These are phyloP conservation scores for Ploceus nigricollis DNA, from an alignment of 2,113 vertebrate genomes.

Conservation along the genomic window DNA sequence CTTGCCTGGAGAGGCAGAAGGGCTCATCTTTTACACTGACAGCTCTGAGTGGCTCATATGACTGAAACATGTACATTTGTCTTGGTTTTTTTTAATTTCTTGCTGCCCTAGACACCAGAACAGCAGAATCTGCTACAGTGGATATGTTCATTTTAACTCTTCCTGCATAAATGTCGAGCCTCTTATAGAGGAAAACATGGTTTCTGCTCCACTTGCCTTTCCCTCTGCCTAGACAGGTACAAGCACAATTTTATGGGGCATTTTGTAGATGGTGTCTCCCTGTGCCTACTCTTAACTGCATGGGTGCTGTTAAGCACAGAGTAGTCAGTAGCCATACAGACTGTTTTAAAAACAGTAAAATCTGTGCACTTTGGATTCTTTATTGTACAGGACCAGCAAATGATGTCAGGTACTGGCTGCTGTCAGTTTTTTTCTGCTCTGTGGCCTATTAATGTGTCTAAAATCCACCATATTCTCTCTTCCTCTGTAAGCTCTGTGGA, in stretches of 20 bases:
- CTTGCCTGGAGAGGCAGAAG: not conserved
- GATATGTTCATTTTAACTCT: not conserved
- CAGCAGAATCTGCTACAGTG: not conserved
- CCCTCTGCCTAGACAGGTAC: not conserved
- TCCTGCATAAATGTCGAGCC: not conserved
- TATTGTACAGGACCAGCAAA: not conserved
- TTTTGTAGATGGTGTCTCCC: not conserved
- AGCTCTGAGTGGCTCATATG: not conserved
- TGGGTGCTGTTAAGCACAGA: not conserved
- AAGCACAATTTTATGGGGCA: not conserved
- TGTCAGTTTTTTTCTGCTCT: not conserved
- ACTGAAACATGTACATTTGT: not conserved
- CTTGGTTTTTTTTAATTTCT: not conserved
- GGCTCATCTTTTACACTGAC: not conserved
- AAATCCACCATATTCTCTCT: not conserved
- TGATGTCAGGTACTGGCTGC: not conserved
- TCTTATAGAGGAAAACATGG: not conserved
- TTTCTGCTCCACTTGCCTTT: not conserved
- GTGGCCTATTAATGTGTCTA: not conserved
- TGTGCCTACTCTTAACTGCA: not conserved
- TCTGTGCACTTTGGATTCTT: not conserved
- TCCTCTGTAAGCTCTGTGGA: not conserved
- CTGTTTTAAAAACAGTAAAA: not conserved
- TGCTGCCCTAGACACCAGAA: not conserved
- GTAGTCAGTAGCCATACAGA: not conserved